Evolutionary conservation across 2,888 invertebrate species (phyloP).

Genomic region (Maniola hyperantus): DNA sequence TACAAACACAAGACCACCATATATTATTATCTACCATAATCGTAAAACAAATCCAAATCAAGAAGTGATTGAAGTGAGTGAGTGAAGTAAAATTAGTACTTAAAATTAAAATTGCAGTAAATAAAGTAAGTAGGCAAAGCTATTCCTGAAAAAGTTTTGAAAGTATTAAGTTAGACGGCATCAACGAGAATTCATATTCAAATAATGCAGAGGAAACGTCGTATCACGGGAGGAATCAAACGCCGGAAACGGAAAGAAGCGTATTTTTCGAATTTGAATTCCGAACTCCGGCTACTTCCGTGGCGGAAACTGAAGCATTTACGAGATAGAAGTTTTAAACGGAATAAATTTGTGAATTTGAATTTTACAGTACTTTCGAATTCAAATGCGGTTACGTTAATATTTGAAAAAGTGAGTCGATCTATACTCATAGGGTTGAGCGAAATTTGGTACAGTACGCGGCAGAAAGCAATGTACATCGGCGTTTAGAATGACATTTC

Average conservation of each 20-base stretch:
- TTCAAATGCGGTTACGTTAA: slow-evolving; percentile 22
- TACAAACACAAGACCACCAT: too few species aligned
- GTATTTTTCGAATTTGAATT: slow-evolving; percentile 83
- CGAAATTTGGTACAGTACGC: too few species aligned
- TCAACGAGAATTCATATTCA: slow-evolving; percentile 49
- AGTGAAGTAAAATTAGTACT: background rate
- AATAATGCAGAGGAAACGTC: slow-evolving; percentile 73
- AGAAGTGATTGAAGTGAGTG: too few species aligned
- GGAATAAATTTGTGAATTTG: slow-evolving; percentile 46
- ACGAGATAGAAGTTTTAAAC: slow-evolving; percentile 68
- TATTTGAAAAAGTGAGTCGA: slow-evolving; percentile 28
- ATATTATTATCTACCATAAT: background rate
- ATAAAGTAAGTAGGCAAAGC: background rate
- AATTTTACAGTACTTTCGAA: slow-evolving; percentile 34
- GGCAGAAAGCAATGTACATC: too few species aligned
- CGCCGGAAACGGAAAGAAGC: slow-evolving; percentile 80
- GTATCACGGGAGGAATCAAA: slow-evolving; percentile 80
- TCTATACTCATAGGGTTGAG: background rate
- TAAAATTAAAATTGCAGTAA: background rate
- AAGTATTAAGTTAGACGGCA: slow-evolving; percentile 40
- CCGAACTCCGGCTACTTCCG: slow-evolving; percentile 77
- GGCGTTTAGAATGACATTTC: too few species aligned
- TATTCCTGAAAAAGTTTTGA: background rate
- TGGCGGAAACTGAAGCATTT: slow-evolving; percentile 70
- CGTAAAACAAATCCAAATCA: background rate